phyloP scores from a whole-genome alignment of 2,797 vertebrate genomes.

The Pyrocephalus nanus region DNA sequence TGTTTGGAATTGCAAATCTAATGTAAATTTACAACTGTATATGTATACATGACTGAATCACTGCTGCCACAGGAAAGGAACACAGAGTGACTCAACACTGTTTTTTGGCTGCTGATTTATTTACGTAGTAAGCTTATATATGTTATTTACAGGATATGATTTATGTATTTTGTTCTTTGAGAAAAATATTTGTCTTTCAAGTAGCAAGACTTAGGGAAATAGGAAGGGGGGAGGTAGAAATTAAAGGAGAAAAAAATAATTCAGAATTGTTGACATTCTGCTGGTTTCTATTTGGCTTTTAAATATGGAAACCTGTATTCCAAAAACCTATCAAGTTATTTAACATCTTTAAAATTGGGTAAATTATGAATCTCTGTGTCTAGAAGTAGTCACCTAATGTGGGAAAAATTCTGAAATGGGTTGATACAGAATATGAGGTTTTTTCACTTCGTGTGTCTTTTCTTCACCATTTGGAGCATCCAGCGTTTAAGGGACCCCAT shows the following conservation, averaged over 20 bases:
- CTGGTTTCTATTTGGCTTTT: neutral
- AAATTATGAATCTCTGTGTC: neutral
- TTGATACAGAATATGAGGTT: neutral
- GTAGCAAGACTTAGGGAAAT: neutral
- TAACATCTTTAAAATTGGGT: neutral
- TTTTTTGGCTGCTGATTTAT: slow-evolving; percentile 18
- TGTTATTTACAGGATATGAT: neutral
- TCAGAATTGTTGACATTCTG: neutral
- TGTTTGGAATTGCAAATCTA: slow-evolving; percentile 13
- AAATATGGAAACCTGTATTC: neutral
- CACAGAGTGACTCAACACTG: neutral
- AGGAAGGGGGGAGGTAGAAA: neutral
- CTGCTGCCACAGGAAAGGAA: neutral
- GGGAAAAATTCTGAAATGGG: neutral
- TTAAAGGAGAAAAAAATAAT: neutral
- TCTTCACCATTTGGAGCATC: neutral
- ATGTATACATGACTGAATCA: neutral
- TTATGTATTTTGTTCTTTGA: neutral
- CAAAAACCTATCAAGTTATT: neutral
- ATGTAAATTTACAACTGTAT: neutral
- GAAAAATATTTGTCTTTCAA: neutral
- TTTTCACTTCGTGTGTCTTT: neutral
- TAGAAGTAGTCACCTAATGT: neutral
- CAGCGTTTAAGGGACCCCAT: neutral
- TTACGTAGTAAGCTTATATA: neutral